phyloP scores from a whole-genome alignment of 2,113 vertebrate species.

The Carassius carassius region DNA sequence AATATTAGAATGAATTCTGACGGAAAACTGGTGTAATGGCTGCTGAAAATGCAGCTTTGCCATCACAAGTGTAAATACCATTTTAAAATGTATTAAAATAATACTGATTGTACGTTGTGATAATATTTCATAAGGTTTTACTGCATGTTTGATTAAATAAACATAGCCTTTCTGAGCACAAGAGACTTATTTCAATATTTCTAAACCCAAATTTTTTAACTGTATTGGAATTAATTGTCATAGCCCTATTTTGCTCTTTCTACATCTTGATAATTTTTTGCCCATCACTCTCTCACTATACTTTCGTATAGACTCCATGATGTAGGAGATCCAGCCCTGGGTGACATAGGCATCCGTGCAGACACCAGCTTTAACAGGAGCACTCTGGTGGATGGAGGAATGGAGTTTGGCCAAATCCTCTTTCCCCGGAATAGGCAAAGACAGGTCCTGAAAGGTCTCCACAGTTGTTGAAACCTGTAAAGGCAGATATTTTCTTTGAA shows the following conservation, averaged over 20 bases:
- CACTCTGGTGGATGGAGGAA: slow-evolving; percentile 93
- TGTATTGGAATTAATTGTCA: neutral
- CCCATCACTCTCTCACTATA: slow-evolving; percentile 58
- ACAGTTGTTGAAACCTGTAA: slow-evolving; percentile 92
- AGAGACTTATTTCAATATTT: neutral
- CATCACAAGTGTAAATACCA: too few relatives aligned
- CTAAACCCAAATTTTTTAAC: neutral
- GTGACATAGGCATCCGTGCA: slow-evolving; percentile 86
- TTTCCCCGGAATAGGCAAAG: slow-evolving; percentile 97
- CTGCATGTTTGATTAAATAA: neutral
- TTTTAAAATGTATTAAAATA: too few relatives aligned
- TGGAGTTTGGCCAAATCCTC: slow-evolving; percentile 97
- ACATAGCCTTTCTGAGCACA: neutral
- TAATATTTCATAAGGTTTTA: neutral
- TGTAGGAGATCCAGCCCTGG: slow-evolving; percentile 93
- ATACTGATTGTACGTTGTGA: too few relatives aligned
- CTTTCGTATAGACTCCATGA: slow-evolving; percentile 97
- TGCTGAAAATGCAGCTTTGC: too few relatives aligned
- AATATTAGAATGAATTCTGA: neutral
- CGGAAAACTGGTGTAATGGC: neutral
- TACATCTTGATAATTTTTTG: neutral
- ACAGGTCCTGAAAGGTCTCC: slow-evolving; percentile 97
- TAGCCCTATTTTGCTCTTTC: neutral
- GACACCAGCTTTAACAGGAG: slow-evolving; percentile 84
- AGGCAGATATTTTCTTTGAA: neutral